A percentile compares a stretch with the other conserved stretches of the same genome.
Conservation (phyloP, 1,140 invertebrate species). For the Dendroctonus valens region DNA sequence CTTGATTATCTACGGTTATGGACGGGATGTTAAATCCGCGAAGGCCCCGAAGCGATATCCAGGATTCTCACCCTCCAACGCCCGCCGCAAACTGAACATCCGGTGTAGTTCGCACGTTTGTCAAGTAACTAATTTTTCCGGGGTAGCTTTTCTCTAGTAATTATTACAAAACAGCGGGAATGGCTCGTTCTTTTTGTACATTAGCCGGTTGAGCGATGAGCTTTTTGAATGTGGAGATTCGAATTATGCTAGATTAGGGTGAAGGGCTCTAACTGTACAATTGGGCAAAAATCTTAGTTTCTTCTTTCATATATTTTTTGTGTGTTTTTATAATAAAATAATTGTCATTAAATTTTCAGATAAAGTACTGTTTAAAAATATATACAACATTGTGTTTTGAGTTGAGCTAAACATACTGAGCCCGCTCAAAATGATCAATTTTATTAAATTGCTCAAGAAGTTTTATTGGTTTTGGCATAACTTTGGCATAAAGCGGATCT, state of each 20-base stretch:
- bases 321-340: too few species aligned
- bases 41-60: slow-evolving; percentile 21
- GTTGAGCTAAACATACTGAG: too few species aligned
- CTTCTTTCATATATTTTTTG: too few species aligned
- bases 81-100: slow-evolving; percentile 31
- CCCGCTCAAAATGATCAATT: too few species aligned
- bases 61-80: slow-evolving; percentile 29
- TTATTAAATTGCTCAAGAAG: too few species aligned
- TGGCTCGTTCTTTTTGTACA: slow-evolving; percentile 23
- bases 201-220: slow-evolving; percentile 31
- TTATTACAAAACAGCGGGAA: slow-evolving; percentile 36
- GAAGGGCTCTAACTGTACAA: too few species aligned
- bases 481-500: too few species aligned
- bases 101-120: slow-evolving; percentile 31
- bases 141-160: slow-evolving; percentile 26
- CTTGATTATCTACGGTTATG: not conserved
- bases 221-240: slow-evolving; percentile 7
- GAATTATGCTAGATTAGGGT: not conserved
- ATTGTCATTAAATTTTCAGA: too few species aligned
- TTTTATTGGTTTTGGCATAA: too few species aligned
- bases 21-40: slow-evolving; percentile 28
- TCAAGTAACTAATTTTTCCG: slow-evolving; percentile 35
- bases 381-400: too few species aligned
- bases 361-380: too few species aligned
- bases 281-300: too few species aligned